Evolutionary conservation across 2,797 vertebrate genomes (phyloP), one percentile per base, ranked within the genome.

Genomic region (Chelonia mydas): DNA sequence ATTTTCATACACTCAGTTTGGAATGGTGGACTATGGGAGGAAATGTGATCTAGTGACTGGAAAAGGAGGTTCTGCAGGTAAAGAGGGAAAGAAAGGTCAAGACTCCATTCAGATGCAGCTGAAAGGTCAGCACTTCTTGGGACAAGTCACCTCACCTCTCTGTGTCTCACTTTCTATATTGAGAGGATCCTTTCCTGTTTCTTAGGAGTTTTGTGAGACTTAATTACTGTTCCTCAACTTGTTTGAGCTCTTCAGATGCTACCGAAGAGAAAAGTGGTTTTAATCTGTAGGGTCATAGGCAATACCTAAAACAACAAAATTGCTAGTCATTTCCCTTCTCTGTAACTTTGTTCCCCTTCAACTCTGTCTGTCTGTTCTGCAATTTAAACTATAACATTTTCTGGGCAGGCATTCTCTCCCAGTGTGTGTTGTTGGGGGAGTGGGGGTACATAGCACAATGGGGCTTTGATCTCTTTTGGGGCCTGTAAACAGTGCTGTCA

Each of bases 131-230:
- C 45, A 41, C 85, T 89, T n/a, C n/a, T 2, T 0, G 23, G 79
- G 37, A 86, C 92, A 90, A 93, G 81, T 45, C 68, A 47, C 53
- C n/a, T 88, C 68, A 87, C 21, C 61, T 94, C 89, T 49, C 83
- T 78, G 92, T 91, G 21, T 81, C 86, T 33, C 16, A 2, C 15
- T 53, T 88, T 57, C 33, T 86, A 81, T 89, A 47, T 23, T 68
- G 72, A 85, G 83, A 55, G 81, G 79, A 33, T 41, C 31, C 54
- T 68, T 68, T 68, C 17, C 61, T n/a, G 4, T 37, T 37, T 68
- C 33, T 68, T 65, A 86, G 65, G 54, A 93, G 19, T 78, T 65
- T 17, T 2, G 57, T 91, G 59, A 91, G 45, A 90, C 6, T 33
- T n/a, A 81, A 57, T 89, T 94, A 90, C 50, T 68, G n/a, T 21